phyloP scores from a whole-genome alignment of 2,113 vertebrate species.

The Eulacestoma nigropectus region DNA sequence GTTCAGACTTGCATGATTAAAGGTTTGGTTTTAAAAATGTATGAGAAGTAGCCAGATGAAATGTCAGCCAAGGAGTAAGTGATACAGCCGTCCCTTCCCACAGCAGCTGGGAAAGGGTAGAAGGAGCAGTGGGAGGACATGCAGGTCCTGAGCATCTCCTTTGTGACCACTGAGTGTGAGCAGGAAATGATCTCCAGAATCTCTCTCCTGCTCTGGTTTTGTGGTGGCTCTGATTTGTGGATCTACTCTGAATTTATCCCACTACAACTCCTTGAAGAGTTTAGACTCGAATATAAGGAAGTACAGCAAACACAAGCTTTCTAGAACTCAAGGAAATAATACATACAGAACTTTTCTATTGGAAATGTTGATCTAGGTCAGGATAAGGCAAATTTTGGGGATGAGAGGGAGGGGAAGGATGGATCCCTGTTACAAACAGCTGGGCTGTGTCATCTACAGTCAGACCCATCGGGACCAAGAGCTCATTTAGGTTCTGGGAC shows the following conservation, averaged over 20 bases:
- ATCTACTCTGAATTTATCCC: not conserved
- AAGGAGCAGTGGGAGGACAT: accelerated
- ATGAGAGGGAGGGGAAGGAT: not conserved
- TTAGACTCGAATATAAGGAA: not conserved
- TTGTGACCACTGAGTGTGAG: not conserved
- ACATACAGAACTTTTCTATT: not conserved
- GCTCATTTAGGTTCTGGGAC: not conserved
- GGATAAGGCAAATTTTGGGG: not conserved
- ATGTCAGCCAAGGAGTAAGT: not conserved
- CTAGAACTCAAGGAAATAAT: not conserved
- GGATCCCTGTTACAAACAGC: accelerated
- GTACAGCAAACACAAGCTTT: not conserved
- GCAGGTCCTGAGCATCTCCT: not conserved
- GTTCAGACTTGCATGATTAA: not conserved
- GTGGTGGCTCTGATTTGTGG: not conserved
- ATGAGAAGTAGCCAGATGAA: not conserved
- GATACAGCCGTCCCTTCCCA: not conserved
- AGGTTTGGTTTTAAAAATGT: not conserved
- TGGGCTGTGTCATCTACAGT: not conserved
- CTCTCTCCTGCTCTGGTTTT: not conserved
- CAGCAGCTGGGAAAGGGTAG: not conserved
- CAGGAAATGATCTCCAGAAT: not conserved
- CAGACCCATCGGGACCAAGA: not conserved
- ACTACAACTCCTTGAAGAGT: not conserved
- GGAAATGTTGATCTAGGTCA: not conserved